Conservation (phyloP, 2,797 vertebrate genomes). For the Eulemur albifrons region DNA sequence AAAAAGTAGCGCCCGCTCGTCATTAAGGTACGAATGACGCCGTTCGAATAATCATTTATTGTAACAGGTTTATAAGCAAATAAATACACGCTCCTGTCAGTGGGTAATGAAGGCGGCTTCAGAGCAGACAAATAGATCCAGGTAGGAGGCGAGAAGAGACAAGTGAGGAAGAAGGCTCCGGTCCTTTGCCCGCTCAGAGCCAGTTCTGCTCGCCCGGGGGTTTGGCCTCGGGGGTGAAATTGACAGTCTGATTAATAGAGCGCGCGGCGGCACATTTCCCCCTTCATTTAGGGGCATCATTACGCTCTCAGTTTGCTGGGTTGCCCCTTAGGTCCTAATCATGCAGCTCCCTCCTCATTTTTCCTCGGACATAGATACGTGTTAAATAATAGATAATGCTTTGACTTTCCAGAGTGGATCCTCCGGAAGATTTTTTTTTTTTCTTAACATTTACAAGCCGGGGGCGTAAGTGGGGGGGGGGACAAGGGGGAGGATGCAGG, state of each 20-base stretch:
- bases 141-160: conserved; percentile 92
- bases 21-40: conserved; percentile 99
- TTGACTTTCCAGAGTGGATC: conserved; percentile 76
- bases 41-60: conserved; percentile 99
- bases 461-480: conserved; percentile 51
- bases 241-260: conserved; percentile 99
- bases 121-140: conserved; percentile 99
- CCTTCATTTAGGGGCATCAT: conserved; percentile 99
- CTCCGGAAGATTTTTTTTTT: conserved; percentile 37
- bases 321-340: conserved; percentile 91
- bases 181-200: conserved; percentile 93
- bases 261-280: conserved; percentile 98
- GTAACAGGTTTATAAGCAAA: conserved; percentile 99
- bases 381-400: conserved; percentile 84
- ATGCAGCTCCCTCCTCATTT: conserved; percentile 87
- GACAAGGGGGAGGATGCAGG: conserved; percentile 59
- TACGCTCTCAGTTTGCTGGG: conserved; percentile 99
- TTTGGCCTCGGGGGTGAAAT: conserved; percentile 99
- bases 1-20: conserved; percentile 95
- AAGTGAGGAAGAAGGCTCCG: conserved; percentile 92
- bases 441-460: conserved; percentile 67
- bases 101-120: conserved; percentile 99
- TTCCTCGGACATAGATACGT: conserved; percentile 83
- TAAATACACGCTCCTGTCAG: conserved; percentile 99
- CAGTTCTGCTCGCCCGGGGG: conserved; percentile 95